Base-by-base conservation (phyloP, 1,140 invertebrate species). In the Potamilus streckersoni region DNA sequence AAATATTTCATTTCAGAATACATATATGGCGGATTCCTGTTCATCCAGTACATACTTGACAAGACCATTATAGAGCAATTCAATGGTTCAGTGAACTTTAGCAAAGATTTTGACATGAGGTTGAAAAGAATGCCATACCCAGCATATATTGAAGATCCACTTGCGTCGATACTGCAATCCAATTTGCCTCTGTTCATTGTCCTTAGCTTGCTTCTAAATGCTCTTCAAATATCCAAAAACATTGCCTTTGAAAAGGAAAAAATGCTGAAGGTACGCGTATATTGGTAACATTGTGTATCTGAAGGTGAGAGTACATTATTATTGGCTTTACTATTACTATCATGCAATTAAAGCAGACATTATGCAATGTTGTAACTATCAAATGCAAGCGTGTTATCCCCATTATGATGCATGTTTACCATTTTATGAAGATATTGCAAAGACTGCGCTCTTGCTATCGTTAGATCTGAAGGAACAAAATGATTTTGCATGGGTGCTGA, bases 11-110 rank as follows among this genome's bases (percentile, higher is more conserved):
- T 70, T 87, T 62, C 84, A 94, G 94, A 92, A 67, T 95, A 95
- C 86, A 91, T 89, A 31, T 81, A 88, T 15, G 93, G 94, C 89
- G 93, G 93, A 70, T 95, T 95, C 83, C 85, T 95, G 16, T 89
- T 90, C 6, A 81, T 95, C 2, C 94, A 95, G 85, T 91, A 93
- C 83, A 90, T 91, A 3, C 82, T 95, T 15, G 92, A 92, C 17
- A 89, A 91, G 72, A 89, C 92, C 59, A 90, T 94, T 23, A 92
- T 92, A 71, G 89, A 91, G 64, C 20, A 73, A n/a, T 76, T 75
- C 64, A 75, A 71, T 15, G 56, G 61, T 19, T 17, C 62, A 11
- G 55, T 66, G 2, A 64, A 31, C 16, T 31, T 31, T 31, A 31
- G 27, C 27, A 31, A 31, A 31, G 66, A 67, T n/a, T 27, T 86